Conservation (phyloP, 2,888 invertebrate species). For the Neoscelio sp. region DNA sequence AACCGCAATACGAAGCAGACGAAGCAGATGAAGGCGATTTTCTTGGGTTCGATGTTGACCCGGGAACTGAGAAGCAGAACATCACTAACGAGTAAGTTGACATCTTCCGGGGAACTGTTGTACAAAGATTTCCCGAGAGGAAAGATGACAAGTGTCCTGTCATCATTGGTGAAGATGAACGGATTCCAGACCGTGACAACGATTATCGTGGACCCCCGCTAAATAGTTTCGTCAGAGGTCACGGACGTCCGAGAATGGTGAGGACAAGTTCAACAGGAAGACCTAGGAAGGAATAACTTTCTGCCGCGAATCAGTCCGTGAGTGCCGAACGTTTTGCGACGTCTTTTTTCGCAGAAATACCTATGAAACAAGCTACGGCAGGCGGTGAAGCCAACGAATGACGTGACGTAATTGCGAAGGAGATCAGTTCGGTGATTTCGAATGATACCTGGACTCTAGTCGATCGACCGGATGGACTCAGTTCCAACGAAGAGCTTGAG, state of each 20-base stretch:
- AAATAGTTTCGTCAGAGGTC: too few species aligned
- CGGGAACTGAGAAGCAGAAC: too few species aligned
- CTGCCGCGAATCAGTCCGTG: background rate
- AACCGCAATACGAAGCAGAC: too few species aligned
- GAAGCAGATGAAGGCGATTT: too few species aligned
- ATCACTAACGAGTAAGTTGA: too few species aligned
- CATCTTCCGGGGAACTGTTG: too few species aligned
- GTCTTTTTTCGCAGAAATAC: conserved; percentile 11
- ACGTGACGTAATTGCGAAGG: background rate
- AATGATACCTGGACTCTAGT: conserved; percentile 18
- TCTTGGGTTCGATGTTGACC: too few species aligned
- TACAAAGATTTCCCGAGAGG: too few species aligned
- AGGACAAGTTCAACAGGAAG: background rate
- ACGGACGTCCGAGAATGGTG: background rate
- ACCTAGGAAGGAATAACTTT: background rate
- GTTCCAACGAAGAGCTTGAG: background rate
- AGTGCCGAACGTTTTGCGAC: background rate
- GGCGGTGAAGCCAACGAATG: conserved; percentile 15
- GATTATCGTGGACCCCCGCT: too few species aligned
- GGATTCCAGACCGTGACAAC: too few species aligned
- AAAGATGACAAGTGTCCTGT: too few species aligned
- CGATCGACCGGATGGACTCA: background rate
- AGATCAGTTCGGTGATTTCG: conserved; percentile 5
- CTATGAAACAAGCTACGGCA: conserved; percentile 11
- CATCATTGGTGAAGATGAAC: too few species aligned